Base-by-base conservation (phyloP, 2,888 invertebrate genomes). In the Microplitis deprimator region DNA sequence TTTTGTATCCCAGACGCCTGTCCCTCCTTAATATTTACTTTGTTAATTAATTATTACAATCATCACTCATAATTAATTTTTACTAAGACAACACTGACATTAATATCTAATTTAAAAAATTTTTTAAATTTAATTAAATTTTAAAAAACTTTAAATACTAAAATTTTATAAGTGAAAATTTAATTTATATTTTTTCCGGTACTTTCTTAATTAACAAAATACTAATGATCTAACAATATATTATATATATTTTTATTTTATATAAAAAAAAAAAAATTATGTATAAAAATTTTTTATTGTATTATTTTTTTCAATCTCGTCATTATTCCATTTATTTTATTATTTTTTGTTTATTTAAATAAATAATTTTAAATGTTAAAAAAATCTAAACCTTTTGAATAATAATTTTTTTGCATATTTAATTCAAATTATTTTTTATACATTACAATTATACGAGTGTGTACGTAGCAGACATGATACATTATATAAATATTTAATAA, bases 261-360 rank as follows among this genome's bases (percentile, higher is more conserved):
- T 50, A 50, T 50, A 50, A 50, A 50, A 50, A 50, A 29, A 29
- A 29, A 50, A 50, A 50, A 50, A 50, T 5, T 50, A 50, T 50
- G 50, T 50, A 50, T 3, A 50, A 50, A 50, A 50, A 13, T 50
- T 50, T 50, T 50, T 50, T 50, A 50, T 50, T 50, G 50, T 50
- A 50, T 50, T 50, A 50, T 50, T 50, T 50, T 50, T 13, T 50
- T 50, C 4, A 50, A 50, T 50, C 13, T 50, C 50, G 13, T 50
- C 50, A 50, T 50, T 50, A 50, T 13, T 50, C 13, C 50, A 50
- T 50, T 50, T 13, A 50, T 50, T 13, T 50, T 50, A 50, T 50
- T 50, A 50, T 50, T 50, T 50, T 50, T 50, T 50, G 50, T 50
- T 50, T 50, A 50, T 50, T 50, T 50, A 50, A 50, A 50, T 50